Percentiles rank a stretch among this genome's conserved stretches.
These are phyloP conservation scores for Anodontia alba DNA, from an alignment of 2,888 invertebrate genomes.

Conservation along the genomic window DNA sequence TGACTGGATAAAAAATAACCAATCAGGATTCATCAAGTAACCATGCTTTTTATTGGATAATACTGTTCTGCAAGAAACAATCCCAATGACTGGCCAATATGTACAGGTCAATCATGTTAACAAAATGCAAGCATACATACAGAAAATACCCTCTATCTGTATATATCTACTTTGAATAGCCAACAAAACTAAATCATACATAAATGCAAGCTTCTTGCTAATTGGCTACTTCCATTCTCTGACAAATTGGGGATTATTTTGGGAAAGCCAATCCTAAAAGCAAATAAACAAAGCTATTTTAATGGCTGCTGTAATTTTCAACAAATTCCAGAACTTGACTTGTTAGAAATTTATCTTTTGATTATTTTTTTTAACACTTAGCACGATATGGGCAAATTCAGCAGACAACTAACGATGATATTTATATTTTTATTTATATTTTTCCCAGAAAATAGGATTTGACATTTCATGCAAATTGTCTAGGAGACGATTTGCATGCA, in stretches of 20 bases:
- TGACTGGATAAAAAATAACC: not conserved
- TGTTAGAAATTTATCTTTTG: too few species aligned
- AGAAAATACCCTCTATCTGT: not conserved
- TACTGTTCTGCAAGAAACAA: constrained; percentile 41
- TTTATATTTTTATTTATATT: too few species aligned
- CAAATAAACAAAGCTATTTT: constrained; percentile 10
- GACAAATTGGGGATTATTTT: not conserved
- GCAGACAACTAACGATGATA: too few species aligned
- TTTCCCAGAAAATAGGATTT: too few species aligned
- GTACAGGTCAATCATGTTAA: not conserved
- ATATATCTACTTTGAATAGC: not conserved
- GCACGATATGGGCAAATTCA: too few species aligned
- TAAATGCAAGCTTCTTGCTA: not conserved
- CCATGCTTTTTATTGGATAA: constrained; percentile 58
- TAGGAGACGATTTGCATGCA: too few species aligned
- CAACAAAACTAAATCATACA: not conserved
- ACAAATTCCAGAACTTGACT: not conserved
- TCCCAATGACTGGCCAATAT: constrained; percentile 2
- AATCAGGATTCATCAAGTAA: constrained; percentile 23
- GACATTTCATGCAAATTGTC: too few species aligned
- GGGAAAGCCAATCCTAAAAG: not conserved
- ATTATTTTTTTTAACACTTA: too few species aligned
- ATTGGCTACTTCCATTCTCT: not conserved
- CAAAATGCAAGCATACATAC: constrained; percentile 14
- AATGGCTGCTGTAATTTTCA: constrained; percentile 4